Conservation (phyloP, 2,888 invertebrate species). For the Rugalucina vietnamica region DNA sequence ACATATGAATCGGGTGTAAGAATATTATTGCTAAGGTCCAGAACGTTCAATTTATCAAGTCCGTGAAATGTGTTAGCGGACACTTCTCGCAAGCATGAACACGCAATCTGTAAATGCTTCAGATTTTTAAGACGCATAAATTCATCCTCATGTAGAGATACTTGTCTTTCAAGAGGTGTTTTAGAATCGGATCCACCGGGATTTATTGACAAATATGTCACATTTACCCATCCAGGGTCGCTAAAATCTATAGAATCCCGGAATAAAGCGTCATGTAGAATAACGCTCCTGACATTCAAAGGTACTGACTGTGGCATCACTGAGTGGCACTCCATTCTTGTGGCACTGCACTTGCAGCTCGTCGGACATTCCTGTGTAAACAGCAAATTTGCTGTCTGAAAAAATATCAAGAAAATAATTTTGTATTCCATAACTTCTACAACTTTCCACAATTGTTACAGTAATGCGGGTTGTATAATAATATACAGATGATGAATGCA, state of each 20-base stretch:
- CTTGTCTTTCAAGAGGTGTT: too few relatives aligned
- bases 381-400: too few relatives aligned
- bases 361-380: too few relatives aligned
- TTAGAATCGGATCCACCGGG: neutral
- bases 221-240: neutral
- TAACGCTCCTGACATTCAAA: neutral
- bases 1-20: neutral
- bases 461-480: too few relatives aligned
- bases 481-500: too few relatives aligned
- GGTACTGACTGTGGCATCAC: neutral
- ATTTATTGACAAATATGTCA: neutral
- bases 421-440: too few relatives aligned
- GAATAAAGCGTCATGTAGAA: neutral
- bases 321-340: neutral
- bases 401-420: too few relatives aligned
- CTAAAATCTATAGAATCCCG: neutral
- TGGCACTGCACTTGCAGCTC: neutral
- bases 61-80: neutral
- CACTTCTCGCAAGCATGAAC: neutral
- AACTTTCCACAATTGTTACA: too few relatives aligned
- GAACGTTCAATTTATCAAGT: neutral
- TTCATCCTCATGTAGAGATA: neutral
- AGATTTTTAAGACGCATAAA: neutral
- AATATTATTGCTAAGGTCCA: neutral
- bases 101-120: neutral